Evolutionary conservation across 2,797 vertebrate genomes (phyloP).

Genomic region (Sebastolobus altivelis): DNA sequence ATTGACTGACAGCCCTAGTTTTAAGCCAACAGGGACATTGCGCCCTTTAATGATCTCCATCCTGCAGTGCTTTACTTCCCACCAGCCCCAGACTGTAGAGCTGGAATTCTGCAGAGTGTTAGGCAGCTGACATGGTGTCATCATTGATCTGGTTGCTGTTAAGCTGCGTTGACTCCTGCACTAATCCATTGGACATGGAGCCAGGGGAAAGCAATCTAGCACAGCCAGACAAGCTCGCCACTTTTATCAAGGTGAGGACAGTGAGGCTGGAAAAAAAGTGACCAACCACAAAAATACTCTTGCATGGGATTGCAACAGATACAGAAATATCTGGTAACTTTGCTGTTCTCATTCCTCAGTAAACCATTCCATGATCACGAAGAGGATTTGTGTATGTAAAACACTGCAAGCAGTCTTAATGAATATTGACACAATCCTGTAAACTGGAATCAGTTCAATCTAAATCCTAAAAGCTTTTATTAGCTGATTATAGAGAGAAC

Average conservation of each 20-base stretch:
- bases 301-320: conserved; percentile 11
- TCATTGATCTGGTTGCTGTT: conserved; percentile 72
- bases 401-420: background rate
- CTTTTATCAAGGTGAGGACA: conserved; percentile 51
- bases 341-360: background rate
- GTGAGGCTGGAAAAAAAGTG: conserved; percentile 4
- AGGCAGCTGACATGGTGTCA: conserved; percentile 71
- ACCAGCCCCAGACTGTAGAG: conserved; percentile 8
- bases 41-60: background rate
- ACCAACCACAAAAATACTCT: conserved; percentile 33
- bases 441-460: conserved; percentile 44
- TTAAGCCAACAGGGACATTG: background rate
- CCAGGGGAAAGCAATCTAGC: conserved; percentile 66
- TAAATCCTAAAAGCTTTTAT: conserved; percentile 28
- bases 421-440: conserved; percentile 42
- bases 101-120: conserved; percentile 57
- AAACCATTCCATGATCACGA: background rate
- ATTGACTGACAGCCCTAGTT: no score
- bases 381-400: conserved; percentile 8
- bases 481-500: conserved; percentile 35
- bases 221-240: conserved; percentile 48
- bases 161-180: conserved; percentile 75
- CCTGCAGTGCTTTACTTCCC: conserved; percentile 28
- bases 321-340: background rate
- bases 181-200: conserved; percentile 80